Evolutionary conservation across 2,888 invertebrate genomes (phyloP).

Genomic region (Drosophila emarginata): DNA sequence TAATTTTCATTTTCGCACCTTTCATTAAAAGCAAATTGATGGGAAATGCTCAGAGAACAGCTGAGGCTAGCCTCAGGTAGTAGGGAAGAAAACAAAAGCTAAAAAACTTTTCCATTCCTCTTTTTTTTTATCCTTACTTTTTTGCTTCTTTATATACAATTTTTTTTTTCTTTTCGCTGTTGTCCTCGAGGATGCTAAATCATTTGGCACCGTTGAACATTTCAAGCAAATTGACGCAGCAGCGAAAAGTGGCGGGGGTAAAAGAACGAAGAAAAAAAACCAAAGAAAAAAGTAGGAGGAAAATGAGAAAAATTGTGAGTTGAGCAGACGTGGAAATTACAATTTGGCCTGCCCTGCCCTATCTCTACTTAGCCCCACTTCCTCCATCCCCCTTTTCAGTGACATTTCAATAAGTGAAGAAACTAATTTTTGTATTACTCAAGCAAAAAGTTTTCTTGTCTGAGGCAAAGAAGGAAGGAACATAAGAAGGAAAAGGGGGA

Average conservation of each 20-base stretch:
- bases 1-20: conserved; percentile 76
- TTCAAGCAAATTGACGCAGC: conserved; percentile 73
- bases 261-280: conserved; percentile 35
- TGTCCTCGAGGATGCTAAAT: conserved; percentile 57
- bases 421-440: conserved; percentile 67
- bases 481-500: neutral
- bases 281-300: neutral
- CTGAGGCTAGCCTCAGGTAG: conserved; percentile 54
- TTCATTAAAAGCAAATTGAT: conserved; percentile 72
- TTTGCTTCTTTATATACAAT: neutral
- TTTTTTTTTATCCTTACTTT: neutral
- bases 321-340: conserved; percentile 68
- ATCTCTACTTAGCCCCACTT: conserved; percentile 8
- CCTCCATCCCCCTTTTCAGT: conserved; percentile 44
- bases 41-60: conserved; percentile 69
- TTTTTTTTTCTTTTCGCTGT: conserved; percentile 20
- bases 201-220: conserved; percentile 73
- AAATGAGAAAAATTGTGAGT: conserved; percentile 28
- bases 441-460: conserved; percentile 66
- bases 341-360: conserved; percentile 53
- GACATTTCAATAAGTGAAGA: conserved; percentile 78
- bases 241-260: conserved; percentile 53
- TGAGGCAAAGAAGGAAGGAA: conserved; percentile 12
- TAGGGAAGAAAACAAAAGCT: conserved; percentile 46
- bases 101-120: conserved; percentile 49